Evolutionary conservation across 2,797 vertebrate genomes (phyloP), one percentile per base, ranked within the genome.

Genomic region (Sternarchorhynchus goeldii): DNA sequence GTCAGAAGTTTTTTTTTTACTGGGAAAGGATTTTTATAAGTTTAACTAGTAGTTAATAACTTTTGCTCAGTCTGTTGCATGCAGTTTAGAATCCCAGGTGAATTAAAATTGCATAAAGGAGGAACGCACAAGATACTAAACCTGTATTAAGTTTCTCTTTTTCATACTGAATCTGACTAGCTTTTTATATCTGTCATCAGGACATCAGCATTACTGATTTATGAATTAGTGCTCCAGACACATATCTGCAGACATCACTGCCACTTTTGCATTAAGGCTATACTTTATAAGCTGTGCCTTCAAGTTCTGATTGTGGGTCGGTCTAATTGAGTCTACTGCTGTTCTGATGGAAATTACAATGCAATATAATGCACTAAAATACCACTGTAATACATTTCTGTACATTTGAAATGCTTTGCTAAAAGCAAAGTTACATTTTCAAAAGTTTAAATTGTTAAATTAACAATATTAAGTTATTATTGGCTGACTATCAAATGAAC

Each of bases 81-180:
- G 62, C 34, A 18, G n/a, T 10, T 58, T 68, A 63, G 77, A 55
- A 31, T 36, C n/a, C 17, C 65, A 62, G 32, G 20, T 68, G 56
- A 72, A 65, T 59, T 34, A 55, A 39, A 6, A 68, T 63, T 4
- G 53, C 41, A 73, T 34, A 50, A 56, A 75, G 59, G 71, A 81
- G 69, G 82, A 82, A 76, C 80, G 68, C 81, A 82, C 60, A 56
- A 76, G 21, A 66, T 73, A 60, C 73, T 5, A 69, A 41, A 56
- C 20, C 6, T 41, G 4, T 62, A 64, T 57, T 62, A 41, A 41
- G 31, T 16, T 32, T 66, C 69, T n/a, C 20, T 59, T 18, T 69
- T 80, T 66, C 18, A 68, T 21, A 68, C n/a, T 36, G 14, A 59
- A 34, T 60, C 41, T 36, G 21, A 78, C 36, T 72, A 63, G 62